Base-by-base conservation (phyloP, 2,113 vertebrate species). In the Gymnobelideus leadbeateri region DNA sequence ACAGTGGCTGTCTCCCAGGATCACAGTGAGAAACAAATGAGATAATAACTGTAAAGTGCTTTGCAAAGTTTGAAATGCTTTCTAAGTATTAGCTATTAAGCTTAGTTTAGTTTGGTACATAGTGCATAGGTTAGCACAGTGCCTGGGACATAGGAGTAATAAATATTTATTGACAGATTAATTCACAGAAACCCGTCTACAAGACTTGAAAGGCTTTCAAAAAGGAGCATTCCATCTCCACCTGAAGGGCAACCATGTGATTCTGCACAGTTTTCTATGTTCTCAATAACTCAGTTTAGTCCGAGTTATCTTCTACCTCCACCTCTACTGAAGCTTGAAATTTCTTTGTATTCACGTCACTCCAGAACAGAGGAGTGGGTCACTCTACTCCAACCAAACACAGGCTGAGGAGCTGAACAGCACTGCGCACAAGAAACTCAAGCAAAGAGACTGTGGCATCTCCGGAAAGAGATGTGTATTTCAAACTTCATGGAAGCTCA, bases 291-390 rank as follows among this genome's bases (percentile, higher is more conserved):
- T 68, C 57, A n/a, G 2, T n/a, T 4, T 8, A 9, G 28, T 89
- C 26, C 37, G 31, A 46, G 7, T 49, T 96, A 77, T n/a, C 43
- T 28, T 94, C 95, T 43, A 77, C 31, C 93, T 92, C 26, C 89
- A 94, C 28, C 8, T 9, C 46, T 31, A 91, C 2, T 51, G n/a
- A 50, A 23, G 6, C 9, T 89, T 43, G 68, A 46, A 52, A 23
- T 47, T 31, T 84, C 51, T 94, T 51, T 68, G 51, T 37, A 91
- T 95, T 61, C 8, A 46, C 7, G 9, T 1, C 37, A 26, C 54
- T 95, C 8, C 23, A 49, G 5, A 52, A 90, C 77, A 92, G 24
- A 51, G 21, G 0, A 19, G 26, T 43, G 21, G 14, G 37, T 1
- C 12, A 23, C 10, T 57, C 14, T 37, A 11, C 43, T 19, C 8